Base-by-base conservation (phyloP, 1,140 invertebrate genomes). In the Solenopsis fugax region DNA sequence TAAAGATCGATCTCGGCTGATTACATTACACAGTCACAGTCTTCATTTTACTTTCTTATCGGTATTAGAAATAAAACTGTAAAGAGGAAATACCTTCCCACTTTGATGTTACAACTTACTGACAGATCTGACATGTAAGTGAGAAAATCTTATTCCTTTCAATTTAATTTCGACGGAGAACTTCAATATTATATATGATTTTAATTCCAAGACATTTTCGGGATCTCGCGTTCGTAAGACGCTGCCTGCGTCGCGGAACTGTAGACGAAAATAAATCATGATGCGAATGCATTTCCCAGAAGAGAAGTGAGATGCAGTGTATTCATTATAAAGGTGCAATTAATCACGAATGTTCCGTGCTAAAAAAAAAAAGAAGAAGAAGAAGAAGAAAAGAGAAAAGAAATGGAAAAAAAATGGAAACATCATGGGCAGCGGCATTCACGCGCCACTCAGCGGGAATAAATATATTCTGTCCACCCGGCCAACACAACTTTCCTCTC, bases 381-480 rank as follows among this genome's bases (percentile, higher is more conserved):
- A 29, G 29, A 29, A 29, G 29, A 29, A 29, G 21, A 69, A n/a
- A 16, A 9, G 0, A 69, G 34, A 4, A 9, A 50, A 69, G 65
- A 12, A 41, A 7, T 13, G 18, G n/a, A 29, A 18, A 81, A 78
- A 65, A 73, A 72, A 58, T 37, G 37, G 41, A 24, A 60, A 71
- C 80, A 82, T 82, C 67, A 48, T n/a, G 80, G 41, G 67, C 80
- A 60, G 67, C 67, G 37, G 65, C 52, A 73, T 82, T 84, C 80
- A 52, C 54, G 54, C 69, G 54, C 69, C 80, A 73, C 80, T 84
- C 80, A 84, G 13, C 80, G 80, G 56, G 52, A 84, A 84, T 84
- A 84, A 84, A 84, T 84, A 84, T 84, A 84, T 84, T 84, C 80
- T 75, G 80, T 84, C 80, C 69, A 84, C 24, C 24, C 69, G 41